phyloP scores from a whole-genome alignment of 2,888 invertebrate species.

The Entomobrya multifasciata region DNA sequence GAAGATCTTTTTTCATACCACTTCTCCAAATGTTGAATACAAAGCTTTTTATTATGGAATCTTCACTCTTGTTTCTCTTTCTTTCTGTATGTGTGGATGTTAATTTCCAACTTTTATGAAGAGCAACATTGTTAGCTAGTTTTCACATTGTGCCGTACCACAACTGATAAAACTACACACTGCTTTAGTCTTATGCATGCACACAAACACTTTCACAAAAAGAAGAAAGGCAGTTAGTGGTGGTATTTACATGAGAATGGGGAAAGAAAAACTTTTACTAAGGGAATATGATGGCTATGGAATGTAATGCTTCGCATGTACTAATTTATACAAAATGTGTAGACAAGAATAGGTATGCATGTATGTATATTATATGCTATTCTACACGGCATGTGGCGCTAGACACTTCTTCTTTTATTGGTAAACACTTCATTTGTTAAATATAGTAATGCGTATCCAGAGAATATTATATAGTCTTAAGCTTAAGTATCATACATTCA shows the following conservation, averaged over 20 bases:
- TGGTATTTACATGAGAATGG: slow-evolving; percentile 58
- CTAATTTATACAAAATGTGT: slow-evolving; percentile 28
- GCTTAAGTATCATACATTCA: not conserved
- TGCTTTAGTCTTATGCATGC: not conserved
- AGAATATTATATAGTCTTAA: not conserved
- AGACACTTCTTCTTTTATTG: slow-evolving; percentile 14
- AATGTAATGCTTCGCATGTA: slow-evolving; percentile 34
- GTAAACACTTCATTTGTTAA: not conserved
- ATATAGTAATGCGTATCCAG: too few relatives aligned
- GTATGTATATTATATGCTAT: not conserved
- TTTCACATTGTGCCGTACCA: slow-evolving; percentile 29
- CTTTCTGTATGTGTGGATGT: slow-evolving; percentile 53
- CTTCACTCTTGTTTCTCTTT: slow-evolving; percentile 25
- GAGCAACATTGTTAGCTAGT: slow-evolving; percentile 48
- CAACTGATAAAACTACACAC: slow-evolving; percentile 28
- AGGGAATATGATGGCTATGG: slow-evolving; percentile 43
- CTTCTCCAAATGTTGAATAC: not conserved
- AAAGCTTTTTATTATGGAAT: slow-evolving; percentile 46
- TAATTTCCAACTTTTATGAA: slow-evolving; percentile 63
- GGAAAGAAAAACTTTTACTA: slow-evolving; percentile 14
- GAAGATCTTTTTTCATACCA: slow-evolving; percentile 28
- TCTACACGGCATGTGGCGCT: not conserved
- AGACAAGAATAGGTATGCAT: not conserved
- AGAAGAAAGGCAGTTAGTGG: slow-evolving; percentile 50
- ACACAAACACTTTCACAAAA: not conserved